Evolutionary conservation across 1,140 invertebrate species (phyloP), one percentile per base, ranked within the genome.

Genomic region (Neodiprion fabricii): DNA sequence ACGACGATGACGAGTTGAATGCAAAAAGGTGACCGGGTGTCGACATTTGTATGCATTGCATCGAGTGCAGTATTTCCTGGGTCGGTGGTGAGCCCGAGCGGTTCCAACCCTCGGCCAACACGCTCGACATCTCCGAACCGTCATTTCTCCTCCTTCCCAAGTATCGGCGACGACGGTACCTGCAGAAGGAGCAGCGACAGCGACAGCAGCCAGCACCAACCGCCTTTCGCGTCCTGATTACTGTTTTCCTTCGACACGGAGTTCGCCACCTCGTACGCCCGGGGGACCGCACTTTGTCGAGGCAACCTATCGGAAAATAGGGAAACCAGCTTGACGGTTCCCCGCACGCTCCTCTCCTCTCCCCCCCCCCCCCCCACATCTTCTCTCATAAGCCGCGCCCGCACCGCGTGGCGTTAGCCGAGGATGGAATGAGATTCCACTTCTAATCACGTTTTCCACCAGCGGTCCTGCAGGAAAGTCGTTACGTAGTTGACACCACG

Each of bases 41-140:
- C 85, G 83, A 85, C 85, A 88, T 88, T 88, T 86, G 86, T 87
- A 88, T 88, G 86, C 85, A 87, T 88, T 88, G 86, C 84, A 79
- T 77, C 66, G 28, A 40, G 28, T 40, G 28, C 67, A 78, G 80
- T 79, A 83, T 82, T 83, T 82, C 85, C 83, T 40, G 28, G 5
- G 28, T 40, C 75, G 84, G 82, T 76, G 82, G 77, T 77, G 81
- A 85, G 84, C 82, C 84, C 81, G 82, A 87, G 84, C 80, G 81
- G 79, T 77, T 76, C 77, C 72, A 66, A 71, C 70, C 77, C 71
- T 69, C 72, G 67, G 69, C 72, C 78, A 67, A 70, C 74, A 76
- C 75, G 71, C 75, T 73, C 72, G 68, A 68, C 78, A 74, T n/a
- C 48, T 70, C 68, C 70, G 70, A 48, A 74, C 75, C 75, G 72